Evolutionary conservation across 2,888 invertebrate species (phyloP), one percentile per base, ranked within the genome.

Genomic region (Latheticus oryzae): DNA sequence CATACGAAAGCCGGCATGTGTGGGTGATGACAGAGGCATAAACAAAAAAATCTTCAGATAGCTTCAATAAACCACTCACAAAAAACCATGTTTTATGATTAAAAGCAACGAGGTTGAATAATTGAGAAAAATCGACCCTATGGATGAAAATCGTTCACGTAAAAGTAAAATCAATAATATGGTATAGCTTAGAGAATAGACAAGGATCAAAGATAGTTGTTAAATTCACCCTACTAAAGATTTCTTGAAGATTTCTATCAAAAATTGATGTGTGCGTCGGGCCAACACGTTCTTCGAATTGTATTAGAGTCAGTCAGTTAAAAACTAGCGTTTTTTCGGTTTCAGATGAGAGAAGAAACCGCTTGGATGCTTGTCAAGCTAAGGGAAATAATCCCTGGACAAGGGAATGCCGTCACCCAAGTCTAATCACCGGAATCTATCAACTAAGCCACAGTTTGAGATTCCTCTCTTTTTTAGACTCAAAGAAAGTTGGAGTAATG

Each of bases 161-260:
- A 19, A 50, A 50, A 28, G 37, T 5, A 5, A 16, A 38, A 48
- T 48, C 48, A 35, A 48, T 48, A 33, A 30, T 9, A 48, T 21
- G 26, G 8, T 48, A 16, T 62, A 67, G 63, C 57, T 55, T 56
- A 58, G 53, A 58, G 52, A 56, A 62, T 24, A 8, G 21, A 37
- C 42, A 16, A 53, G 11, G 43, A 53, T 16, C 35, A 26, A 62
- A 57, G 65, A 68, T 66, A 64, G 60, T 64, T 66, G 64, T 63
- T 62, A 60, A 57, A 60, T 59, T 60, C 63, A 62, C 69, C 66
- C 66, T 58, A 47, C 51, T 61, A 65, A 65, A 67, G 65, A 69
- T 66, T 67, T 67, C 63, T 66, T 47, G 57, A 68, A 70, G 70
- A 70, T 70, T 70, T 65, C 69, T 69, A 69, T 70, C 70, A 69